phyloP scores from a whole-genome alignment of 1,140 invertebrate genomes.

The Trachymyrmex cornetzi region DNA sequence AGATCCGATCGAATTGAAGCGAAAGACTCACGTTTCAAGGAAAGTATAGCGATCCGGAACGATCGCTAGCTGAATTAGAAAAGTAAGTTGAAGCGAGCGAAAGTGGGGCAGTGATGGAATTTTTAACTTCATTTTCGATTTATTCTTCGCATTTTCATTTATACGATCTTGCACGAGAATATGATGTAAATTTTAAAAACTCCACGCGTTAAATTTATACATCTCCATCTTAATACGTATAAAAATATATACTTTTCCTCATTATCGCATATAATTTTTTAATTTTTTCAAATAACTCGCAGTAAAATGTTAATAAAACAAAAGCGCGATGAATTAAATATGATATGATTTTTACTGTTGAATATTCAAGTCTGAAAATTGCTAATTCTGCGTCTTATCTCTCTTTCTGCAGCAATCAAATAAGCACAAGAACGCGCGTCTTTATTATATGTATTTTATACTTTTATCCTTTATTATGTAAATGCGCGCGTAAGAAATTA shows the following conservation, averaged over 20 bases:
- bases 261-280: neutral
- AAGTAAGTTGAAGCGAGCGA: conserved; percentile 38
- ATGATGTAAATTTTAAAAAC: neutral
- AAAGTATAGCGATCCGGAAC: conserved; percentile 16
- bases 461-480: conserved; percentile 31
- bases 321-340: conserved; percentile 6
- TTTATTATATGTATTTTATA: conserved; percentile 28
- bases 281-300: neutral
- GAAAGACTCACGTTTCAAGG: neutral
- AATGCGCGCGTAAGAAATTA: conserved; percentile 29
- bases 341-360: neutral
- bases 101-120: conserved; percentile 21
- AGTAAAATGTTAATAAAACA: neutral
- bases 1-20: neutral
- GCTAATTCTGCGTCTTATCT: neutral
- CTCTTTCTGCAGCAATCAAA: neutral
- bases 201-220: neutral
- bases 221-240: neutral
- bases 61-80: neutral
- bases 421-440: neutral
- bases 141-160: neutral
- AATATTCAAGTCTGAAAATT: conserved; percentile 1
- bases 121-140: conserved; percentile 27
- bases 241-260: neutral
- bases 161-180: neutral